Evolutionary conservation across 2,888 invertebrate species (phyloP), one percentile per base, ranked within the genome.

Genomic region (Thecophora atra): DNA sequence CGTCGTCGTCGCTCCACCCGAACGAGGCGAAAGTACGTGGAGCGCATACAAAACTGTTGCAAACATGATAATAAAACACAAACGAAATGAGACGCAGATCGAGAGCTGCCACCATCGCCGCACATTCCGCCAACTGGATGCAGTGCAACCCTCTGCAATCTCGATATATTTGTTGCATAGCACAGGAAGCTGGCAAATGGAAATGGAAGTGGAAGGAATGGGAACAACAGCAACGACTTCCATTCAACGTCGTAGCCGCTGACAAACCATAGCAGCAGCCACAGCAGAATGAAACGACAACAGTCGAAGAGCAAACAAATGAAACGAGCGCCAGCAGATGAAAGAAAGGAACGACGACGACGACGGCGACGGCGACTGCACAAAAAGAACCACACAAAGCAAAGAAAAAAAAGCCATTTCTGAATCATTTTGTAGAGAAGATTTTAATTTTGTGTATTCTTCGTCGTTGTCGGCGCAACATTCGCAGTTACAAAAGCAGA

Each of bases 401-500:
- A 66, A 13, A 66, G 28, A 65, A 66, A 56, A 42, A 42, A 21
- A n/a, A n/a, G n/a, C n/a, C n/a, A 37, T 54, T 67, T 67, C 54
- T 56, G 37, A 54, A 67, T 56, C 54, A 54, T 67, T 56, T 28
- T 52, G 30, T 19, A 37, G 11, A 17, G 13, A 56, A 37, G 54
- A 67, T 67, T 67, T 67, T 67, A 56, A 54, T 67, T 54, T 66
- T 66, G 56, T 64, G 47, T 64, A 64, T 64, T 64, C 64, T 64
- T 64, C 64, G 47, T 47, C 64, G 47, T 63, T 44, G 44, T 13
- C 62, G 37, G 42, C n/a, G n/a, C 30, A 62, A 28, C 30, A 62
- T 37, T 21, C 19, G 63, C 19, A 24, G 44, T 24, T 17, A 28
- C 64, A 26, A 47, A 15, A 42, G 47, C 64, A 64, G 8, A n/a